A percentile compares a stretch with the other conserved stretches of the same genome.
phyloP scores from a whole-genome alignment of 2,888 invertebrate genomes.

The Choreutis nemorana region DNA sequence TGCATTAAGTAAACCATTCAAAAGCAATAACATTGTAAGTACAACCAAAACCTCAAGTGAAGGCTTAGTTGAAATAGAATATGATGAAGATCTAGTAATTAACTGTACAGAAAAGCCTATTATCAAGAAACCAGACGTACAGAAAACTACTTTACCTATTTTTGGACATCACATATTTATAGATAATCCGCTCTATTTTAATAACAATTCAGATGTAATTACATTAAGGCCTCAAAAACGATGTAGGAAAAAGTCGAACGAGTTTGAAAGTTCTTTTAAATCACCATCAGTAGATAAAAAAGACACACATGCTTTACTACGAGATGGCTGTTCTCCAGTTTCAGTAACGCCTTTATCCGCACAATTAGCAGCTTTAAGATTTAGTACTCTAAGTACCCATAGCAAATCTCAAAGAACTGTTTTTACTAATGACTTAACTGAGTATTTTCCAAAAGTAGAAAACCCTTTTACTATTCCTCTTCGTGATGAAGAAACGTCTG shows the following conservation, averaged over 20 bases:
- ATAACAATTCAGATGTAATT: constrained; percentile 36
- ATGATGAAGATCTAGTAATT: constrained; percentile 50
- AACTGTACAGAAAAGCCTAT: constrained; percentile 47
- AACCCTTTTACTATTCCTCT: constrained; percentile 41
- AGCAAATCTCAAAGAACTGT: constrained; percentile 33
- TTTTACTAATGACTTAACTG: constrained; percentile 48
- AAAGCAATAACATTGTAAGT: constrained; percentile 27
- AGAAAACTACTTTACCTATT: constrained; percentile 55
- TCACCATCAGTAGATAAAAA: constrained; percentile 52
- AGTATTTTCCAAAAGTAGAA: constrained; percentile 60
- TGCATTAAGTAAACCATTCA: constrained; percentile 21
- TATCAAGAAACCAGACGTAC: constrained; percentile 23
- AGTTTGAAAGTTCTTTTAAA: constrained; percentile 54
- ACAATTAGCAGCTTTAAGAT: constrained; percentile 65
- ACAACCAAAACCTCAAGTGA: constrained; percentile 52
- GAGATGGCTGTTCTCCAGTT: constrained; percentile 54
- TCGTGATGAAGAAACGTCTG: constrained; percentile 51
- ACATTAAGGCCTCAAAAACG: constrained; percentile 45
- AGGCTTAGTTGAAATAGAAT: constrained; percentile 67
- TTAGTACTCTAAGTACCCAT: constrained; percentile 58
- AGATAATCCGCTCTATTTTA: constrained; percentile 60
- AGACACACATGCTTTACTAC: constrained; percentile 42
- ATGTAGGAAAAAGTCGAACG: constrained; percentile 52
- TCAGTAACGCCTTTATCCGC: constrained; percentile 69
- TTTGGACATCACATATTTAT: constrained; percentile 56